These are phyloP conservation scores for Cryptocheilus praepositus DNA, from an alignment of 2,888 invertebrate species.

Conservation along the genomic window DNA sequence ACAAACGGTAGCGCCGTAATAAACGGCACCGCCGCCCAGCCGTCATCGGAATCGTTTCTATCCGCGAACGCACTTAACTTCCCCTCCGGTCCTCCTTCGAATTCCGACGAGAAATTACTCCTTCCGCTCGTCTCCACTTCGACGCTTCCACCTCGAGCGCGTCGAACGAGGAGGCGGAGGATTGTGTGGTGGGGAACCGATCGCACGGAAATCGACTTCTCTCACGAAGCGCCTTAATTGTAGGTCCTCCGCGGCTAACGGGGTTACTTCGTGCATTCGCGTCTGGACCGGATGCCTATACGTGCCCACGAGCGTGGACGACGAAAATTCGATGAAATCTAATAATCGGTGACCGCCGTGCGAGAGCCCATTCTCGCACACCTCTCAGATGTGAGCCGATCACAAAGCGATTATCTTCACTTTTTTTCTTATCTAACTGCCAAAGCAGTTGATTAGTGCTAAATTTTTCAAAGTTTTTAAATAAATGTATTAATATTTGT, in stretches of 20 bases:
- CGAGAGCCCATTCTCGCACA: slow-evolving; percentile 4
- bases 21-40: too few species aligned
- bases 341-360: slow-evolving; percentile 58
- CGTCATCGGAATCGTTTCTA: too few species aligned
- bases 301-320: slow-evolving; percentile 29
- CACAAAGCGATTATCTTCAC: too few species aligned
- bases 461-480: too few species aligned
- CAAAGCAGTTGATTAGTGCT: too few species aligned
- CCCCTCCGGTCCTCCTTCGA: not conserved
- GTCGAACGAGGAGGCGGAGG: not conserved
- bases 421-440: too few species aligned
- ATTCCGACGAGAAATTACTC: not conserved
- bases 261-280: slow-evolving; percentile 49
- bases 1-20: too few species aligned
- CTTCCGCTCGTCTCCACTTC: not conserved
- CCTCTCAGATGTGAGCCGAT: not conserved
- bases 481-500: too few species aligned
- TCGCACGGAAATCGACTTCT: slow-evolving; percentile 38
- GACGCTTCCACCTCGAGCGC: not conserved
- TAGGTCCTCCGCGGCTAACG: slow-evolving; percentile 39
- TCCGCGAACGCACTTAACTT: too few species aligned
- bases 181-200: not conserved
- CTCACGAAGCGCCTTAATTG: slow-evolving; percentile 51
- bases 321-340: slow-evolving; percentile 63
- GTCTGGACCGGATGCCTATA: slow-evolving; percentile 36